Conservation (phyloP, 2,888 invertebrate genomes). For the Melanophora roralis region DNA sequence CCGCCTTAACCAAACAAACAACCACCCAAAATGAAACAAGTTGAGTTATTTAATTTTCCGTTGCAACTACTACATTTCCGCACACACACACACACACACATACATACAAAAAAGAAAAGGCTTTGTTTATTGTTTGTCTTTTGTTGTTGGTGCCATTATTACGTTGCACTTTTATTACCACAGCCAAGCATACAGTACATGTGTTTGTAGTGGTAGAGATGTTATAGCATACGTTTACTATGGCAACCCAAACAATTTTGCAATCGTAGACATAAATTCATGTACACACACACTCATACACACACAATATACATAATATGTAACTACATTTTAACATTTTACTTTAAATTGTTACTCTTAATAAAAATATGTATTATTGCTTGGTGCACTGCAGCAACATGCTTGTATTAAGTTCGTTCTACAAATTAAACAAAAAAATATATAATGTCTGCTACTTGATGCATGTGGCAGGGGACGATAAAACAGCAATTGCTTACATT, state of each 20-base stretch:
- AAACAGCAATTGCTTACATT: constrained; percentile 38
- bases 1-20: constrained; percentile 36
- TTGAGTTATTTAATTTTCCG: constrained; percentile 37
- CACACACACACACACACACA: neutral
- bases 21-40: constrained; percentile 8
- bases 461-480: constrained; percentile 40
- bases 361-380: neutral
- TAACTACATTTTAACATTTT: constrained; percentile 1
- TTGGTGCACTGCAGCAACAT: neutral
- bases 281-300: neutral
- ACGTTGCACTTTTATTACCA: constrained; percentile 20
- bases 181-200: too few species aligned
- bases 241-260: constrained; percentile 35
- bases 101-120: too few species aligned
- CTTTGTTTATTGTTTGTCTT: neutral
- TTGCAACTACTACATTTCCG: constrained; percentile 6
- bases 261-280: neutral
- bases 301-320: neutral
- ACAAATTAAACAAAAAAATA: neutral
- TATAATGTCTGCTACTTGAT: constrained; percentile 3
- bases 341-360: neutral
- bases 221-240: neutral
- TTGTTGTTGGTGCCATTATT: constrained; percentile 6
- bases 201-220: constrained; percentile 29
- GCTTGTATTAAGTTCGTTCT: neutral